Conservation (phyloP, 1,140 invertebrate genomes). For the Gryon sp. region DNA sequence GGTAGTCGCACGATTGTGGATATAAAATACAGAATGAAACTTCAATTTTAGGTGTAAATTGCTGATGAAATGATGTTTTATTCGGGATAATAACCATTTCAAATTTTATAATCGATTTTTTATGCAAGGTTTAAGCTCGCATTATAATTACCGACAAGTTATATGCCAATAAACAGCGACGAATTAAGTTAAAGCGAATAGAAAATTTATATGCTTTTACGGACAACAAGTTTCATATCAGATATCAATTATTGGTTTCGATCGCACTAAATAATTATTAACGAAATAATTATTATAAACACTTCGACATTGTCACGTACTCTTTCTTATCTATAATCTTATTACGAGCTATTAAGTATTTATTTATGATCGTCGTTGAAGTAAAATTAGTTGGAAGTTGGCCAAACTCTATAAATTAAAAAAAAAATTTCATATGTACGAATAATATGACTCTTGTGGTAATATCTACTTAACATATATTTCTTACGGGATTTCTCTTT, state of each 20-base stretch:
- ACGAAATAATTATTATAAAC: conserved; percentile 20
- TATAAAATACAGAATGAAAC: conserved; percentile 5
- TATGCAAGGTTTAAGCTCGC: conserved; percentile 10
- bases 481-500: conserved; percentile 13
- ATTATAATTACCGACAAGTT: conserved; percentile 6
- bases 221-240: neutral
- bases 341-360: conserved; percentile 27
- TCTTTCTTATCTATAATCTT: conserved; percentile 22
- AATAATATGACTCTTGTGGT: too few relatives aligned
- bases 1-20: too few relatives aligned
- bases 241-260: conserved; percentile 28
- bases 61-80: conserved; percentile 6
- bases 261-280: conserved; percentile 21
- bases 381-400: conserved; percentile 33
- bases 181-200: too few relatives aligned
- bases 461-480: neutral
- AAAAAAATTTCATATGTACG: neutral
- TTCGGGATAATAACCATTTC: conserved; percentile 12
- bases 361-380: conserved; percentile 19
- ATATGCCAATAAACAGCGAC: too few relatives aligned
- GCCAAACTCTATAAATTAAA: neutral
- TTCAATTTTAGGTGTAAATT: neutral
- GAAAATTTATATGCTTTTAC: conserved; percentile 4
- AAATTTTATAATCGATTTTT: neutral
- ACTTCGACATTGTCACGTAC: conserved; percentile 20